Conservation (phyloP, 2,797 vertebrate genomes). For the Crocodylus rhombifer region DNA sequence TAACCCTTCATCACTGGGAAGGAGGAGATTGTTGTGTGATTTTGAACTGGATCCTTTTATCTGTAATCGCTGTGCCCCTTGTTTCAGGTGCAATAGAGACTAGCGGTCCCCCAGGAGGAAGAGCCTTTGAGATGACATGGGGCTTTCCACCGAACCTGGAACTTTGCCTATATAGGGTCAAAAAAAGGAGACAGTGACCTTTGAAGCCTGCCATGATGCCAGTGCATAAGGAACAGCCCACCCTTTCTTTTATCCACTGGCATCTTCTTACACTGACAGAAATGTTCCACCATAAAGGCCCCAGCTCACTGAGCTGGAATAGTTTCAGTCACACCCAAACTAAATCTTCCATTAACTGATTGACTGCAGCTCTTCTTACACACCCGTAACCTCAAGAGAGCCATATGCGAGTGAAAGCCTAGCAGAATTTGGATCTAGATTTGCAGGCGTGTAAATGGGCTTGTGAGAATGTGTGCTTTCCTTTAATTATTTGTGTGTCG, state of each 20-base stretch:
- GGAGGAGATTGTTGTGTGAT: not conserved
- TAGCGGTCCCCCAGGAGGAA: not conserved
- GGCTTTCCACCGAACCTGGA: not conserved
- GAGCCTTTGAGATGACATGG: not conserved
- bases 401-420: not conserved
- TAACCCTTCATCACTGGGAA: not conserved
- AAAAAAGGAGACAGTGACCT: not conserved
- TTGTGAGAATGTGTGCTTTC: not conserved
- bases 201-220: not conserved
- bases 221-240: accelerated
- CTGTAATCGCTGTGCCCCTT: not conserved
- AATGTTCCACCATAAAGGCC: not conserved
- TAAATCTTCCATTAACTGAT: not conserved
- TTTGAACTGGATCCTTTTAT: not conserved
- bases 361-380: not conserved
- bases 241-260: not conserved
- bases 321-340: not conserved
- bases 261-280: not conserved
- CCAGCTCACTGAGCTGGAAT: not conserved
- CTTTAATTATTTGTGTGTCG: not conserved
- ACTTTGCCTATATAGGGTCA: not conserved
- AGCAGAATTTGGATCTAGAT: not conserved
- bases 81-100: not conserved
- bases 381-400: not conserved
- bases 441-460: not conserved